Evolutionary conservation across 2,888 invertebrate genomes (phyloP).

Genomic region (Agrochola litura): DNA sequence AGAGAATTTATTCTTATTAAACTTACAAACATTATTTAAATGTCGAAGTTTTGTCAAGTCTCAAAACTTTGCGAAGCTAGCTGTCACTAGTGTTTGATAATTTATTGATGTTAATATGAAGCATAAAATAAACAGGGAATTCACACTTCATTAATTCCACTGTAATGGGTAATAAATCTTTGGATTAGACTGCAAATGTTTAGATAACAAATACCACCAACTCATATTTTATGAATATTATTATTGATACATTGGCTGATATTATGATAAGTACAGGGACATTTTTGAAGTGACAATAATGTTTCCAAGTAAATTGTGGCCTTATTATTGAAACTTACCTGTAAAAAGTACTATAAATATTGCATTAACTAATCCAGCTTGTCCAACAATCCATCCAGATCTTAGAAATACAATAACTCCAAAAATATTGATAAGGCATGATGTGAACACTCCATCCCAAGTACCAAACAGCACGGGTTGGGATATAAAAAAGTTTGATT

Average conservation of each 20-base stretch:
- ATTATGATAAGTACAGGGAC: neutral
- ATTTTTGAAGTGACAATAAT: neutral
- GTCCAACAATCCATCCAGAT: conserved; percentile 99
- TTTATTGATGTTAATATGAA: neutral
- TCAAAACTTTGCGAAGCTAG: too few relatives aligned
- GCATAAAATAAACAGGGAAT: neutral
- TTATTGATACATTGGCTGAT: conserved; percentile 1
- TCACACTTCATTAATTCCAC: neutral
- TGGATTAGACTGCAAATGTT: conserved; percentile 8
- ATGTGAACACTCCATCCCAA: conserved; percentile 99
- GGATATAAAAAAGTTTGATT: conserved; percentile 98
- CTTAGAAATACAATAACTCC: conserved; percentile 99
- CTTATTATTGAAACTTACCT: conserved; percentile 86
- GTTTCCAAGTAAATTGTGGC: neutral
- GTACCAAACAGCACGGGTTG: conserved; percentile 99
- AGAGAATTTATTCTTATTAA: too few relatives aligned
- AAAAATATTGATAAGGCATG: conserved; percentile 99
- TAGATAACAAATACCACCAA: conserved; percentile 20
- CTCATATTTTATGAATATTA: neutral
- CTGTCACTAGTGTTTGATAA: neutral
- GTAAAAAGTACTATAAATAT: conserved; percentile 95
- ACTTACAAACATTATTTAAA: too few relatives aligned
- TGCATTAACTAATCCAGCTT: conserved; percentile 95
- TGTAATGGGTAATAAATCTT: conserved; percentile 17
- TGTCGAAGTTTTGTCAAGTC: too few relatives aligned